phyloP scores from a whole-genome alignment of 30 jellyfish, hydroid and myxozoan species.

The Pseudorhiza aurosa region DNA sequence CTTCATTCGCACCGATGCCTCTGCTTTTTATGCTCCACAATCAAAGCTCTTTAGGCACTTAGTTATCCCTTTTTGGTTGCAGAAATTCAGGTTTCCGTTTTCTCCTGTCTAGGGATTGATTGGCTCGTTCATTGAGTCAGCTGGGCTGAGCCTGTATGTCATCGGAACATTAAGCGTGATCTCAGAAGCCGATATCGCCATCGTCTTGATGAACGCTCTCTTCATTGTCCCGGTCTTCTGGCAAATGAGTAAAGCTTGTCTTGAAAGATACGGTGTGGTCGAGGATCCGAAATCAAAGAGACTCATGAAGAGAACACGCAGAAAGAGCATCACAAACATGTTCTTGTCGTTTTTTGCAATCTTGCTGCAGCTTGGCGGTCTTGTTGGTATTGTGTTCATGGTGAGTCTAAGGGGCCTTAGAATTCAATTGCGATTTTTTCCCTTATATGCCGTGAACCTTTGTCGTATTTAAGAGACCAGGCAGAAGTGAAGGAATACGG shows the following conservation, averaged over 20 bases:
- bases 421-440: too few relatives aligned
- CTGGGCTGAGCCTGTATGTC: conserved; percentile 84
- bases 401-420: conserved; percentile 18
- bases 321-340: conserved; percentile 64
- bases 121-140: conserved; percentile 80
- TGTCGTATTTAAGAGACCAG: too few relatives aligned
- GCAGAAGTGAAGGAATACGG: too few relatives aligned
- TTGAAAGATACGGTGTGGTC: conserved; percentile 33
- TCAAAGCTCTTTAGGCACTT: too few relatives aligned
- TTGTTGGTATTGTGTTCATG: conserved; percentile 78
- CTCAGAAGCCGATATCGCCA: conserved; percentile 63
- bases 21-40: too few relatives aligned
- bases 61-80: too few relatives aligned
- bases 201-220: conserved; percentile 86
- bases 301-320: conserved; percentile 46
- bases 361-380: conserved; percentile 85
- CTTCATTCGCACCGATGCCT: too few relatives aligned
- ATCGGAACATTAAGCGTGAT: conserved; percentile 77
- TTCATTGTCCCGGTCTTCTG: conserved; percentile 87
- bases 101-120: conserved; percentile 72
- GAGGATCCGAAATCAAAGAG: conserved; percentile 42
- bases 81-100: too few relatives aligned
- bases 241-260: conserved; percentile 82
- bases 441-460: too few relatives aligned
- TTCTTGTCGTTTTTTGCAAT: conserved; percentile 77